Evolutionary conservation across 2,797 vertebrate species (phyloP).

Genomic region (Gymnodraco acuticeps): DNA sequence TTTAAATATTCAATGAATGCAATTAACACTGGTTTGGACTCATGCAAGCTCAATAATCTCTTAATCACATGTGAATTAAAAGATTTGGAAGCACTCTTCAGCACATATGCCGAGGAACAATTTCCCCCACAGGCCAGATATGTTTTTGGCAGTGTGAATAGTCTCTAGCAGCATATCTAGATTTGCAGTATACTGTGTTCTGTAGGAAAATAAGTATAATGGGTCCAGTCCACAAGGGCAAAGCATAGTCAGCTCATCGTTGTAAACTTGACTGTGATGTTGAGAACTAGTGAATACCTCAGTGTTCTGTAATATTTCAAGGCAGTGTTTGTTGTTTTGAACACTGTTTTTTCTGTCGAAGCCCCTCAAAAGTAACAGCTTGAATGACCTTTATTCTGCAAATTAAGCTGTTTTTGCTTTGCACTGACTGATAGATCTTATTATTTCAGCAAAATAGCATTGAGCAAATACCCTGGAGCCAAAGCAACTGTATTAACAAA

Average conservation of each 20-base stretch:
- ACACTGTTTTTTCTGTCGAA: conserved; percentile 62
- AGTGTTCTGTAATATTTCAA: conserved; percentile 37
- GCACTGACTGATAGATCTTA: conserved; percentile 84
- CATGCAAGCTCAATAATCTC: conserved; percentile 48
- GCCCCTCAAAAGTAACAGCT: conserved; percentile 72
- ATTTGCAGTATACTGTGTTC: conserved; percentile 13
- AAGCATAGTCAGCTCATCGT: conserved; percentile 35
- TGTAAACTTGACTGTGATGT: conserved; percentile 47
- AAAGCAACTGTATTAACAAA: conserved; percentile 82
- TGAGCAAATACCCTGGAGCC: conserved; percentile 83
- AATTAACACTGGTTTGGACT: conserved; percentile 45
- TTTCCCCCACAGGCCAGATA: conserved; percentile 25
- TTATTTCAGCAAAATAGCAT: conserved; percentile 84
- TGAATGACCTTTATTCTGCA: conserved; percentile 87
- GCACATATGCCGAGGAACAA: conserved; percentile 27
- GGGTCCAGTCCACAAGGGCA: conserved; percentile 46
- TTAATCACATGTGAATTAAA: conserved; percentile 57
- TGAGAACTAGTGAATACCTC: conserved; percentile 30
- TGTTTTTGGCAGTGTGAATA: neutral
- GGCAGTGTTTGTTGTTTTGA: conserved; percentile 56
- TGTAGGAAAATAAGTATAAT: conserved; percentile 40
- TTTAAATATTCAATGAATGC: conserved; percentile 49
- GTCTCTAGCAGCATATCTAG: conserved; percentile 21
- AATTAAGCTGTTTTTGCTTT: conserved; percentile 83
- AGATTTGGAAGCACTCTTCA: conserved; percentile 38